phyloP scores from a whole-genome alignment of 2,797 vertebrate genomes.

The Acomys russatus region DNA sequence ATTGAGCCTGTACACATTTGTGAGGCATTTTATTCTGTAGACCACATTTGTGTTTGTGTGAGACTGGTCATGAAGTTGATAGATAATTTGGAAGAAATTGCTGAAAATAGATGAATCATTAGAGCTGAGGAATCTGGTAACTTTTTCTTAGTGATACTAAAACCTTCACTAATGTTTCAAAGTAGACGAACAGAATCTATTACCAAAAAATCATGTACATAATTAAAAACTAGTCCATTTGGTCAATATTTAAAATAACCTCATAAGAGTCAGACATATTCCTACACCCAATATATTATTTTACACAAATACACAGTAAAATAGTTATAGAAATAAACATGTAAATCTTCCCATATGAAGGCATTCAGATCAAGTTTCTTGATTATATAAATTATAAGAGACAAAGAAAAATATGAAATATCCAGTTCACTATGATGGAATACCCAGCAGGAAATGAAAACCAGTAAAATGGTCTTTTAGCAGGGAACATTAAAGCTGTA shows the following conservation, averaged over 20 bases:
- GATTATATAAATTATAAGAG: background rate
- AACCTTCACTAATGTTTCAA: slow-evolving; percentile 16
- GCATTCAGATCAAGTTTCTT: background rate
- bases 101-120: background rate
- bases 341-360: background rate
- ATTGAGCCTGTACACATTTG: background rate
- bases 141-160: slow-evolving; percentile 25
- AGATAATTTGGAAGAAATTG: background rate
- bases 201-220: background rate
- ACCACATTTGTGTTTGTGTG: background rate
- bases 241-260: background rate
- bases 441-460: background rate
- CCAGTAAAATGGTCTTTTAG: background rate
- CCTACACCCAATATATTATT: background rate
- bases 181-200: background rate
- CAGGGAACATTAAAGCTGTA: background rate
- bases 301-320: background rate
- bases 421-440: background rate
- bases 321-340: background rate
- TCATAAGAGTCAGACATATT: slow-evolving; percentile 10
- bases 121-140: background rate
- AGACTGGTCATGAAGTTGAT: background rate
- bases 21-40: background rate
- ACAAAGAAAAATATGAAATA: background rate
- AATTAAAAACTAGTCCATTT: slow-evolving; percentile 13